Evolutionary conservation across 2,113 vertebrate species (phyloP).

Genomic region (Percopsis transmontana): DNA sequence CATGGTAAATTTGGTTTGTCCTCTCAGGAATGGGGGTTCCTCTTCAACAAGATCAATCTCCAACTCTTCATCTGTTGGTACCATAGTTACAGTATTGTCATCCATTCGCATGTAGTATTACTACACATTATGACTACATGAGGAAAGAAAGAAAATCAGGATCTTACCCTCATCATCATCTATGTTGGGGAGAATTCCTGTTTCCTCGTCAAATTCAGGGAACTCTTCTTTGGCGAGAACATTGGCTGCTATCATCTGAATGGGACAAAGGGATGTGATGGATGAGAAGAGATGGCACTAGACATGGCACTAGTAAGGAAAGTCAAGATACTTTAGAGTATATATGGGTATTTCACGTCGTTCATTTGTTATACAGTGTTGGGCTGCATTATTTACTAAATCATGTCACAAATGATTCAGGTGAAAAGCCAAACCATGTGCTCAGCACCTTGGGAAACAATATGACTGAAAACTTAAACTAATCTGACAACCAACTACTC

Average conservation of each 20-base stretch:
- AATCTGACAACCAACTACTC: no score
- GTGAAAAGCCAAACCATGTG: no score
- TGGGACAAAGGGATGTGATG: neutral
- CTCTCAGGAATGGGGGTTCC: constrained; percentile 88
- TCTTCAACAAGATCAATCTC: constrained; percentile 92
- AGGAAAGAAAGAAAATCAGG: neutral
- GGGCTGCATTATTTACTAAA: no score
- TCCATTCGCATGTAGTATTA: neutral
- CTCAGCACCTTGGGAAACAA: no score
- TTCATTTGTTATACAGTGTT: no score
- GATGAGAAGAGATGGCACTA: neutral
- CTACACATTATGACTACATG: neutral
- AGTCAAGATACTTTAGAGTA: no score
- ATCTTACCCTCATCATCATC: constrained; percentile 91
- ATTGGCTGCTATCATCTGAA: constrained; percentile 94
- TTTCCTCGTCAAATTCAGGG: constrained; percentile 94
- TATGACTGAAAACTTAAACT: no score
- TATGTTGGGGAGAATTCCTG: constrained; percentile 93
- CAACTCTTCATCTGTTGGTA: constrained; percentile 84
- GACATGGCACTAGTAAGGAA: no score
- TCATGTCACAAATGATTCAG: no score
- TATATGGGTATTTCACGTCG: no score
- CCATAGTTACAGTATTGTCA: neutral
- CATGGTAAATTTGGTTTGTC: constrained; percentile 92
- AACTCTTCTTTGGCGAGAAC: constrained; percentile 94